Percentiles rank a stretch among this genome's conserved stretches.
phyloP scores from a whole-genome alignment of 2,888 invertebrate genomes.

The Tuta absoluta region DNA sequence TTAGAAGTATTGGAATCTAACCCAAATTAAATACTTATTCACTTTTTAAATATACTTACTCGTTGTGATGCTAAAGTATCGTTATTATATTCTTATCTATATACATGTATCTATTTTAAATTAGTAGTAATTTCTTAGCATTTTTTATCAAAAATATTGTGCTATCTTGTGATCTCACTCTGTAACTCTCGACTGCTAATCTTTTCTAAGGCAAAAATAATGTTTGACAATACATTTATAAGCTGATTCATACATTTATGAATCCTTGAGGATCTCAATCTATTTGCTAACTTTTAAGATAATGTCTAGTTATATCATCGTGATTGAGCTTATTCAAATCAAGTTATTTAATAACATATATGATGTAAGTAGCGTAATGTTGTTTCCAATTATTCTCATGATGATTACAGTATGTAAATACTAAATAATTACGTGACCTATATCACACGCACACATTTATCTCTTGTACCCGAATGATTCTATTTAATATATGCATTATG shows the following conservation, averaged over 20 bases:
- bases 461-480: neutral
- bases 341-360: conserved; percentile 31
- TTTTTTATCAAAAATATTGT: conserved; percentile 49
- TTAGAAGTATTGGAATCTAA: conserved; percentile 41
- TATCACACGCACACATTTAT: conserved; percentile 13
- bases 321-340: conserved; percentile 49
- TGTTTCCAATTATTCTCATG: neutral
- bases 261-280: conserved; percentile 39
- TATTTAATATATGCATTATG: neutral
- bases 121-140: conserved; percentile 34
- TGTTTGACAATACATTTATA: conserved; percentile 65
- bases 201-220: conserved; percentile 55
- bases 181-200: conserved; percentile 55
- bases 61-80: conserved; percentile 50
- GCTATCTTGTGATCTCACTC: conserved; percentile 64
- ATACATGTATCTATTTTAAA: conserved; percentile 31
- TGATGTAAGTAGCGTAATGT: neutral
- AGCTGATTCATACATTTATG: conserved; percentile 49
- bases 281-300: conserved; percentile 45
- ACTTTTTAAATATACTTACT: conserved; percentile 47
- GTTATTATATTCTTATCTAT: conserved; percentile 42
- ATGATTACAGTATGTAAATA: conserved; percentile 5
- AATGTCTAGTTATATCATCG: conserved; percentile 41
- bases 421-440: conserved; percentile 29
- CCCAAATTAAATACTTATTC: conserved; percentile 42